These are phyloP conservation scores for Rhogogaster chlorosoma DNA, from an alignment of 2,888 invertebrate genomes.

Conservation along the genomic window DNA sequence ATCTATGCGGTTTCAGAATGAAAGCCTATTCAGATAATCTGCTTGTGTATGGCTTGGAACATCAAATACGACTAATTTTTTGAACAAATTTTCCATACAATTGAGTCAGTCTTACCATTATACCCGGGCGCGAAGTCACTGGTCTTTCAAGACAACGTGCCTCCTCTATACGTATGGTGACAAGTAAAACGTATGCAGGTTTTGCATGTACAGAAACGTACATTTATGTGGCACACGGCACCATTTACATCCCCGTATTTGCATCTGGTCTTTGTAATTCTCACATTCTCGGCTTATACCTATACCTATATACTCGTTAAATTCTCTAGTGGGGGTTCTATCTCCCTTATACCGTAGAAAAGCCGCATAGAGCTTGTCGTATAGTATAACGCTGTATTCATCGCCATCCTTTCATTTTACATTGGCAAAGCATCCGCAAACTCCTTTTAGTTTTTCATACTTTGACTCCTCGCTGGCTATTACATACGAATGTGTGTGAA, in stretches of 20 bases:
- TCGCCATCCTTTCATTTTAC: neutral
- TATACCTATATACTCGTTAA: conserved; percentile 5
- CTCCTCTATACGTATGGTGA: neutral
- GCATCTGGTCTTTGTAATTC: conserved; percentile 44
- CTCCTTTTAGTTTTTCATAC: neutral
- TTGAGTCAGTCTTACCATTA: too few species aligned
- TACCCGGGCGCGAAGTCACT: neutral
- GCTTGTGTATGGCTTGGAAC: neutral
- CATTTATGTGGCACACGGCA: conserved; percentile 33
- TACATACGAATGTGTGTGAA: neutral
- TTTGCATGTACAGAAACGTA: neutral
- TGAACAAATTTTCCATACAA: neutral
- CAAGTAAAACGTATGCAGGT: conserved; percentile 7
- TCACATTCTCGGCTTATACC: neutral
- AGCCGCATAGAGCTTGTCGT: neutral
- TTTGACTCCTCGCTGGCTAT: neutral
- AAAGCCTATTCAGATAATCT: neutral
- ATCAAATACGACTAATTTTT: neutral
- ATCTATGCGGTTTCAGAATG: neutral
- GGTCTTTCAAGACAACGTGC: neutral
- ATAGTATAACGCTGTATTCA: neutral
- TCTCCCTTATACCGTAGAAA: neutral
- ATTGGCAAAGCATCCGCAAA: neutral
- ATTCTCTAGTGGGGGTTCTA: conserved; percentile 2
- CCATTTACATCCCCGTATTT: conserved; percentile 39